A percentile compares a stretch with the other conserved stretches of the same genome.
Conservation (phyloP, 2,888 invertebrate genomes). For the Seladonia tumulorum region DNA sequence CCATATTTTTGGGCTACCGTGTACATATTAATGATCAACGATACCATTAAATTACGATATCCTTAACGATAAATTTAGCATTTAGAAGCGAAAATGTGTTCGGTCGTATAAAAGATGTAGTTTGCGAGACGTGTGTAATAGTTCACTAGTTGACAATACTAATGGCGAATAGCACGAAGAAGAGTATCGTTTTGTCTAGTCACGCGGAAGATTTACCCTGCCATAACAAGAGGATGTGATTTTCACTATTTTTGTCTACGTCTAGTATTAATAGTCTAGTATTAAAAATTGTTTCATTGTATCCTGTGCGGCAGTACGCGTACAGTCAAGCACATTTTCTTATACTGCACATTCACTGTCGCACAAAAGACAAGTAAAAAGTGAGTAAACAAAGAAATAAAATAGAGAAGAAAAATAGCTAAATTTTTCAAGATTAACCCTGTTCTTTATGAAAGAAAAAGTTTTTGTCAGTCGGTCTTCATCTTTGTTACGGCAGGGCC, state of each 20-base stretch:
- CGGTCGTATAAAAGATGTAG: slow-evolving; percentile 3
- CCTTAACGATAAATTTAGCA: slow-evolving; percentile 15
- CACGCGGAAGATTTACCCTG: background rate
- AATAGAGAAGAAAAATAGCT: background rate
- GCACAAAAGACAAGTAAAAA: background rate
- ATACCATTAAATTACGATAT: slow-evolving; percentile 7
- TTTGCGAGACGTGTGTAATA: slow-evolving; percentile 30
- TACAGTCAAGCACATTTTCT: background rate
- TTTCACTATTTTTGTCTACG: background rate
- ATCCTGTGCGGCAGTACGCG: background rate
- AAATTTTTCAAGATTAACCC: background rate
- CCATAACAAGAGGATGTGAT: background rate
- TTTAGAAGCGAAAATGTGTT: slow-evolving; percentile 22
- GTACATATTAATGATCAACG: slow-evolving; percentile 5
- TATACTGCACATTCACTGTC: background rate
- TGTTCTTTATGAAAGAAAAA: background rate
- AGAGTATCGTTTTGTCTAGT: slow-evolving; percentile 30
- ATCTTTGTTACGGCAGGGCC: background rate
- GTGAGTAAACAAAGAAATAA: background rate
- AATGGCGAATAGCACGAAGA: slow-evolving; percentile 55
- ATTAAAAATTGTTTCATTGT: background rate
- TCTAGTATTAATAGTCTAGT: background rate
- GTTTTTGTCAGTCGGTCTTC: background rate
- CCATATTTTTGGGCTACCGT: background rate
- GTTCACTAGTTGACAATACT: slow-evolving; percentile 19